Base-by-base conservation (phyloP, 1,140 invertebrate species). In the Sarcophaga peregrina region DNA sequence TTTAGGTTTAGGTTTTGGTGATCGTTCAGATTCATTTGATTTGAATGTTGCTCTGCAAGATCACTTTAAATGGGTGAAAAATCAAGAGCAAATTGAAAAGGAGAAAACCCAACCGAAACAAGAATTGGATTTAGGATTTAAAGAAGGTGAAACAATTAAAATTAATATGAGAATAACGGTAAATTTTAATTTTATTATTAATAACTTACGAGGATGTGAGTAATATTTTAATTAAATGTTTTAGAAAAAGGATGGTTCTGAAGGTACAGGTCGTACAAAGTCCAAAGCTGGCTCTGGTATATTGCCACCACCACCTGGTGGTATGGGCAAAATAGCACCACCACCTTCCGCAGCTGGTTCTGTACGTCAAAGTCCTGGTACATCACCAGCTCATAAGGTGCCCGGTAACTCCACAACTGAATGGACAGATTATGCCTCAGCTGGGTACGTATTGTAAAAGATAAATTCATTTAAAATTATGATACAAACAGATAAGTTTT, bases 21-120 rank as follows among this genome's bases (percentile, higher is more conserved):
- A 99, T 91, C 93, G 98, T 86, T 98, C 97, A 20, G 98, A 99
- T 91, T 99, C 98, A 80, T 99, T 99, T 93, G 99, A 99, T 93
- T 92, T 99, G 15, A 99, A 99, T 93, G 98, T 99, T 25, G 96
- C 98, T 37, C 92, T 99, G 50, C 98, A 99, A 92, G 98, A 99
- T 92, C 98, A 99, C 91, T 99, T 99, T 87, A 99, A 99, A 92
- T 98, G 96, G 95, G 88, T 98, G 3, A 96, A 97, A 87, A 98
- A 98, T 91, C 96, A 97, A 86, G 96, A 98, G 90, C 93, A 96
- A 91, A 95, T 96, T 72, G 95, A 95, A 89, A 95, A 96, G 84
- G 96, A 97, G 87, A 94, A 95, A 85, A 93, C 93, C 68, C 92
- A 92, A 84, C 93, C 94, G 11, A 95, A 95, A 85, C 96, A 96